Evolutionary conservation across 1,140 invertebrate species (phyloP), one percentile per base, ranked within the genome.

Genomic region (Bombus breviceps): DNA sequence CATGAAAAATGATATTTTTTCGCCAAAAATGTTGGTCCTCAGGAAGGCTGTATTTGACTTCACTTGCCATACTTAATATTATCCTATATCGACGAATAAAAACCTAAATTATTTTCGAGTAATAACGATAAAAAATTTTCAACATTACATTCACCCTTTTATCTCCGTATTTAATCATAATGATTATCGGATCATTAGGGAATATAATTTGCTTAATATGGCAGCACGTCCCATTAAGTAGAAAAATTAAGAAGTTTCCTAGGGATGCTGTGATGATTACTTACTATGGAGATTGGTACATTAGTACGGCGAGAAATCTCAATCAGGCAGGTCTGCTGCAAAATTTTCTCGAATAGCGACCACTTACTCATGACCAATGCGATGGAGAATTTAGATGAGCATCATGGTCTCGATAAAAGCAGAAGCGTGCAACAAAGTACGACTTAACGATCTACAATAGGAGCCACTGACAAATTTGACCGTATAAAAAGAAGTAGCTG

Each of bases 311-410:
- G 75, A 88, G 87, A 79, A 89, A 88, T 86, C 87, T 89, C 88
- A 86, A 89, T 89, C 88, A 83, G 71, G 73, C 87, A 68, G 68
- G n/a, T 72, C 64, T 53, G 57, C 81, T 62, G 47, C 62, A 77
- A 87, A 89, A 90, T 69, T 88, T 92, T 92, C 88, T 85, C 86
- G 88, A 91, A 91, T 91, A 83, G 88, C 90, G 86, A 88, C 88
- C 86, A 88, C 91, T 93, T 93, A 92, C 91, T 93, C 92, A 91
- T 91, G 87, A 91, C 89, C 76, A 87, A 81, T 80, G 88, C 79
- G 68, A 92, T 86, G 86, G 86, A 87, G 90, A 92, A 92, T 77
- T 89, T 76, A 39, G 71, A 77, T 53, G 79, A 81, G 64, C 72
- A 72, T 57, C n/a, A 10, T 15, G 53, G 9, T 47, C 34, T 18